Evolutionary conservation across 2,113 vertebrate genomes (phyloP).

Genomic region (Ploceus nigricollis): DNA sequence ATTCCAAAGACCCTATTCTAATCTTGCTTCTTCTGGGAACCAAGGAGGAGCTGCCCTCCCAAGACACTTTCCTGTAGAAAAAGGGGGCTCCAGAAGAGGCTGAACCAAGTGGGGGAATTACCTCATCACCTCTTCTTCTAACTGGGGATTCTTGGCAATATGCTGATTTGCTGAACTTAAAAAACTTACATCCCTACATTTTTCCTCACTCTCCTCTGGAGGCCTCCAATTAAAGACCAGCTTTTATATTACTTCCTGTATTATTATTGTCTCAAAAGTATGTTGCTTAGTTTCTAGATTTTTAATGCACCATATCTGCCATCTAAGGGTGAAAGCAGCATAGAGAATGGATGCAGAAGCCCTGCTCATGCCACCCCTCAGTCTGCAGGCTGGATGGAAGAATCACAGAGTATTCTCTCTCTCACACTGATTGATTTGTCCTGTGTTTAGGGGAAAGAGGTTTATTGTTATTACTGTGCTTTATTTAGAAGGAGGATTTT

Average conservation of each 20-base stretch:
- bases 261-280: neutral
- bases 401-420: neutral
- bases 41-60: neutral
- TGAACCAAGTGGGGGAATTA: neutral
- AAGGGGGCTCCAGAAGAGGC: neutral
- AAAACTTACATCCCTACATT: too few relatives aligned
- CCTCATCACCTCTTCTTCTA: neutral
- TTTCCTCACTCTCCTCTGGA: neutral
- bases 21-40: neutral
- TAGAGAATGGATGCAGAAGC: neutral
- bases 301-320: fast-evolving
- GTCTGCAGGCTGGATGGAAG: neutral
- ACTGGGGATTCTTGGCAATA: neutral
- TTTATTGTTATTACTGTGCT: neutral
- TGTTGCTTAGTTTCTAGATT: neutral
- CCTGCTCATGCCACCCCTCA: neutral
- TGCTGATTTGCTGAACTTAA: neutral
- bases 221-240: neutral
- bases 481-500: neutral
- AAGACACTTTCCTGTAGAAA: neutral
- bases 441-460: neutral
- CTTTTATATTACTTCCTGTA: neutral
- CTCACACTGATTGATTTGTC: neutral
- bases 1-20: neutral
- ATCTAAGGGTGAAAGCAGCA: neutral